These are phyloP conservation scores for Aphelocoma californica DNA, from an alignment of 2,797 vertebrate species.

Conservation along the genomic window DNA sequence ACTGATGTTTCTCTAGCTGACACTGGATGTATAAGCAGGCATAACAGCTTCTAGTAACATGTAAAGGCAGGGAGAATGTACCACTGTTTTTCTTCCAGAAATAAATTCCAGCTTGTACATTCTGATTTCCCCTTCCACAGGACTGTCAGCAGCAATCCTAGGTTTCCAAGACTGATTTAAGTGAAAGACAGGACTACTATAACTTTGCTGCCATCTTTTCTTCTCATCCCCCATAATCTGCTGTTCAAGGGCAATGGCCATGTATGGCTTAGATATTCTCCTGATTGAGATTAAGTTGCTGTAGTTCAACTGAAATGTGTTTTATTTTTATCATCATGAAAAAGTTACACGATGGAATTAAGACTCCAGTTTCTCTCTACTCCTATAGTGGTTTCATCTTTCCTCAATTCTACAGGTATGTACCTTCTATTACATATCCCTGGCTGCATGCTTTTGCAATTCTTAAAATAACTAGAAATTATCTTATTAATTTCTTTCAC, in stretches of 20 bases:
- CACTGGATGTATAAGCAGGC: rapidly evolving
- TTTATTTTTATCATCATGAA: background rate
- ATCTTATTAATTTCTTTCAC: background rate
- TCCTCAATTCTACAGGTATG: background rate
- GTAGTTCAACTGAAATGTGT: background rate
- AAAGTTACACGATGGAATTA: background rate
- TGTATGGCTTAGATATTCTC: background rate
- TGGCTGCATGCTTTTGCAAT: background rate
- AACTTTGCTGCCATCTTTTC: background rate
- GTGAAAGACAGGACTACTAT: background rate
- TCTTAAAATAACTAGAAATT: background rate
- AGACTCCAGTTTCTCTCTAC: background rate
- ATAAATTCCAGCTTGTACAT: background rate
- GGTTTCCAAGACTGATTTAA: background rate
- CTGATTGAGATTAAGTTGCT: background rate
- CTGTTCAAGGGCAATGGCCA: background rate
- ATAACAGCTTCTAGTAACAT: background rate
- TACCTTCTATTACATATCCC: background rate
- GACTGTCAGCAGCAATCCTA: background rate
- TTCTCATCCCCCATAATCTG: rapidly evolving
- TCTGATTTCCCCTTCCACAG: background rate
- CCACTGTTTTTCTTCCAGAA: background rate
- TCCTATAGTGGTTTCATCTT: background rate
- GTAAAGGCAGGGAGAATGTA: background rate
- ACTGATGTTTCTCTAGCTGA: background rate